Percentiles rank a stretch among this genome's conserved stretches.
These are phyloP conservation scores for Boloria selene DNA, from an alignment of 2,888 invertebrate genomes.

Conservation along the genomic window DNA sequence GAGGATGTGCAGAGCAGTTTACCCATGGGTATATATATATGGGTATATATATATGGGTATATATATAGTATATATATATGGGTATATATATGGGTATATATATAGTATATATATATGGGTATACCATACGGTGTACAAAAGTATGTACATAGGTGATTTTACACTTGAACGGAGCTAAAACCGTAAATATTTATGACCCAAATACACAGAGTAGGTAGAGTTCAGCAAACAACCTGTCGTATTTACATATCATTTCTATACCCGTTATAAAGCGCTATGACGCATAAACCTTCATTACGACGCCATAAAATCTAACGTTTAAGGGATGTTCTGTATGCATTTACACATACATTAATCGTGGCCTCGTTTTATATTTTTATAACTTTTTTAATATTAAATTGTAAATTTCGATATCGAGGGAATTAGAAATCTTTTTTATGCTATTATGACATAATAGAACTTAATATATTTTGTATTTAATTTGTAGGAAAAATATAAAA, in stretches of 20 bases:
- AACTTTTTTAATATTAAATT: background rate
- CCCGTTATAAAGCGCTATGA: constrained; percentile 19
- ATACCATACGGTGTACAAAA: too few species aligned
- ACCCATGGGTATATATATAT: too few species aligned
- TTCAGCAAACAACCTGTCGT: constrained; percentile 4
- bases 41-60: too few species aligned
- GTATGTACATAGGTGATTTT: too few species aligned
- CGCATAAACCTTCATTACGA: constrained; percentile 22
- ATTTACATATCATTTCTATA: constrained; percentile 13
- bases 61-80: too few species aligned
- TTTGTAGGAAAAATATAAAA: too few species aligned
- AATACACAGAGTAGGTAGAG: background rate
- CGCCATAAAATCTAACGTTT: constrained; percentile 7
- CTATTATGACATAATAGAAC: too few species aligned
- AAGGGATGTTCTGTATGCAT: background rate
- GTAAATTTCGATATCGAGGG: background rate
- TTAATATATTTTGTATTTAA: too few species aligned
- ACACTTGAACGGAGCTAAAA: background rate
- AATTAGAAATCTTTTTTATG: too few species aligned
- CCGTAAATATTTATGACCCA: constrained; percentile 8
- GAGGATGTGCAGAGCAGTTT: too few species aligned
- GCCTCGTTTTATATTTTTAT: background rate
- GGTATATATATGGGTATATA: too few species aligned
- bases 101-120: too few species aligned
- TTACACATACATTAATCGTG: background rate